Evolutionary conservation across 2,888 invertebrate species (phyloP).

Genomic region (Trachelus tabidus): DNA sequence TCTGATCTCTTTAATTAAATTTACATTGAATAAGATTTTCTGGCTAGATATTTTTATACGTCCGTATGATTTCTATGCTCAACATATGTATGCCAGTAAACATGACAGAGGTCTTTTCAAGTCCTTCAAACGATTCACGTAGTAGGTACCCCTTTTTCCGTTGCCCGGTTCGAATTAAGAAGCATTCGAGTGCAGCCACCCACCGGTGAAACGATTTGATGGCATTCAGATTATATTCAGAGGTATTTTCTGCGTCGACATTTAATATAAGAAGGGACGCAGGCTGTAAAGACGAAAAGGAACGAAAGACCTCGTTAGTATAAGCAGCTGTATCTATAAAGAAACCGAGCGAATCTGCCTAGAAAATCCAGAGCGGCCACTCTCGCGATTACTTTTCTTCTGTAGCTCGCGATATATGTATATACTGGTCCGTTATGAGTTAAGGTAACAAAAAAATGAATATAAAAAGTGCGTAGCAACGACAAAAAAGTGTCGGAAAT

Average conservation of each 20-base stretch:
- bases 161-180: conserved; percentile 38
- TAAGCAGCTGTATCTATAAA: conserved; percentile 1
- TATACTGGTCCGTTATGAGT: neutral
- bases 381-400: neutral
- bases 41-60: neutral
- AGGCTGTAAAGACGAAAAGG: neutral
- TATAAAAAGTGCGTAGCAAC: neutral
- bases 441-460: neutral
- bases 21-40: neutral
- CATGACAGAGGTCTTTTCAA: neutral
- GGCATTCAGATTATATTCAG: conserved; percentile 54
- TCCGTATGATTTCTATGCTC: neutral
- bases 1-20: neutral
- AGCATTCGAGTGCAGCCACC: conserved; percentile 56
- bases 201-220: conserved; percentile 44
- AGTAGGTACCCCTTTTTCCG: neutral
- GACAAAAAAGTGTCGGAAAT: neutral
- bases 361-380: neutral
- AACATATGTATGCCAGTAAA: neutral
- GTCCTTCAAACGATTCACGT: neutral
- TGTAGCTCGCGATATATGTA: neutral
- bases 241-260: conserved; percentile 9
- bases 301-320: conserved; percentile 2
- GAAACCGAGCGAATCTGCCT: neutral
- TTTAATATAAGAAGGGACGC: neutral